Conservation (phyloP, 2,888 invertebrate genomes). For the Idaea biselata region DNA sequence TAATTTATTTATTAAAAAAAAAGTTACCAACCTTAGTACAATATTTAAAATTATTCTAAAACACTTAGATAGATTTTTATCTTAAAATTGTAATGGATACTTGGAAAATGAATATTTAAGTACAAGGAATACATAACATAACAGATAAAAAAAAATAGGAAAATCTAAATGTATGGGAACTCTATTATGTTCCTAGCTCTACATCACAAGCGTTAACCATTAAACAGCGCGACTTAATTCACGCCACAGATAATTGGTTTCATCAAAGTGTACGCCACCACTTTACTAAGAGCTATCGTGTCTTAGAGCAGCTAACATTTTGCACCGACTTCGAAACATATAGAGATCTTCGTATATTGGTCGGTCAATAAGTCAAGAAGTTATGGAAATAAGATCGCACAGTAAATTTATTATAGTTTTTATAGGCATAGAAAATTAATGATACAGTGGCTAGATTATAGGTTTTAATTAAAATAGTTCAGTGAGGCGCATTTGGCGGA, state of each 20-base stretch:
- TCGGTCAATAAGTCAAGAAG: constrained; percentile 29
- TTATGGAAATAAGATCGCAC: constrained; percentile 55
- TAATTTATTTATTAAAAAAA: no score
- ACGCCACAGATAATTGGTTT: constrained; percentile 66
- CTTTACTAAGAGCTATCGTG: constrained; percentile 19
- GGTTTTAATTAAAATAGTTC: no score
- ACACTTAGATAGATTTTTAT: no score
- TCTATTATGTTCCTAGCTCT: constrained; percentile 26
- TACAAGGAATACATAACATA: neutral
- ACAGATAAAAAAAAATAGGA: constrained; percentile 4
- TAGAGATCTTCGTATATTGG: constrained; percentile 30
- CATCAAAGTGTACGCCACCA: constrained; percentile 48
- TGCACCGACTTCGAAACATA: neutral
- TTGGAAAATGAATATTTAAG: no score
- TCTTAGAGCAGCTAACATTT: constrained; percentile 4
- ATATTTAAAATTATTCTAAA: no score
- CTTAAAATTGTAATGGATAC: no score
- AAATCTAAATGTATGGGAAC: neutral
- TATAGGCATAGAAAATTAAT: constrained; percentile 39
- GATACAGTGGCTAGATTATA: no score
- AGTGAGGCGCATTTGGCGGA: no score
- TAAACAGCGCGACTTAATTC: constrained; percentile 58
- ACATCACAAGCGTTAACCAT: constrained; percentile 36
- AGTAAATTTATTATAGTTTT: constrained; percentile 36
- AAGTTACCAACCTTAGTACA: no score